Evolutionary conservation across 2,113 vertebrate genomes (phyloP).

Genomic region (Caretta caretta): DNA sequence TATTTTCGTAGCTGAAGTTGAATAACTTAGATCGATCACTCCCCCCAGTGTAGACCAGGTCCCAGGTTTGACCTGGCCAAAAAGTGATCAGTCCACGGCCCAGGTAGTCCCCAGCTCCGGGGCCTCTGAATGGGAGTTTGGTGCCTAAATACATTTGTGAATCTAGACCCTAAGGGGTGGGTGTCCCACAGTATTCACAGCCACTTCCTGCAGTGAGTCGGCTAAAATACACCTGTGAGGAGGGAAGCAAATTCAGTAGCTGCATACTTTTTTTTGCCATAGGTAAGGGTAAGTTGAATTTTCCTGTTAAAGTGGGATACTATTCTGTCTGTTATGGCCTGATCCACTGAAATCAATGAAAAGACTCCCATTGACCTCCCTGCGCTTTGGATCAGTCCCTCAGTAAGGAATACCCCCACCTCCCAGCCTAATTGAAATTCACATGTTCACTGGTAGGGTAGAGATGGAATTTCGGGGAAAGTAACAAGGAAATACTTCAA

Average conservation of each 20-base stretch:
- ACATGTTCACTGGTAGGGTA: neutral
- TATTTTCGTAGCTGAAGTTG: too few relatives aligned
- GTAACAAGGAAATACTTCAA: neutral
- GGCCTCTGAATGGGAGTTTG: neutral
- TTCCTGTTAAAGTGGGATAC: neutral
- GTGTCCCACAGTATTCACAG: neutral
- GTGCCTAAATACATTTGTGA: neutral
- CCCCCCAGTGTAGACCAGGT: too few relatives aligned
- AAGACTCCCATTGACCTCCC: neutral
- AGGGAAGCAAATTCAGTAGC: neutral
- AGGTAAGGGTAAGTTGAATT: neutral
- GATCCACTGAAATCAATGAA: neutral
- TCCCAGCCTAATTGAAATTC: neutral
- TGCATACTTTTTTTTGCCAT: too few relatives aligned
- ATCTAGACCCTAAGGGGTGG: neutral
- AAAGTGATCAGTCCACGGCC: neutral
- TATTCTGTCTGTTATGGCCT: neutral
- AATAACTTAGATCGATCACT: too few relatives aligned
- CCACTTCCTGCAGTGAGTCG: neutral
- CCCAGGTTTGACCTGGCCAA: neutral
- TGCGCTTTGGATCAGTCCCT: neutral
- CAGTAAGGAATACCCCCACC: neutral
- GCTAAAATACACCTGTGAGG: accelerated
- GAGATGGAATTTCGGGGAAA: neutral
- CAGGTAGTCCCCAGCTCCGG: neutral